Evolutionary conservation across 2,113 vertebrate genomes (phyloP), one percentile per base, ranked within the genome.

Genomic region (Xiphophorus hellerii): DNA sequence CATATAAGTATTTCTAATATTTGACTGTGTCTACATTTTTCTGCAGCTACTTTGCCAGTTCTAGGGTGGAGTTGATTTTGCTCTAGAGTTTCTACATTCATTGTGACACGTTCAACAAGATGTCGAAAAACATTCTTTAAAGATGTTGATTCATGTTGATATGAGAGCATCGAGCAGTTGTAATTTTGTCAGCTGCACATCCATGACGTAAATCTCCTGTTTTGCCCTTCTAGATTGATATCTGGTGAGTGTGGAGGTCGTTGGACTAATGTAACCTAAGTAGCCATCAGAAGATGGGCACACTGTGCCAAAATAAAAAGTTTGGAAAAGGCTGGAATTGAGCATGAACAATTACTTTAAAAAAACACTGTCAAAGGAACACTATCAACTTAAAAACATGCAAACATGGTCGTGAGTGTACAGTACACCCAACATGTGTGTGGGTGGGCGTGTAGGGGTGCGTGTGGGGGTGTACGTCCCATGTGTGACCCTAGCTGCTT

Each of bases 401-500:
- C 25, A 10, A 54, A 54, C 5, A 54, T 22, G 15, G 25, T 17
- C 0, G 25, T n/a, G 51, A n/a, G 51, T n/a, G 22, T n/a, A 58
- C 25, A 58, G 6, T 48, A n/a, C 9, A 25, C 51, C 10, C 8
- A 58, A n/a, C 25, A 3, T n/a, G 42, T 12, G 27, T 44, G 30
- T 35, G 37, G 1, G 31, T 31, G 31, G 5, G 44, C 64, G 25
- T 20, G 30, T 12, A 9, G 44, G 30, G 30, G 31, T 31, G 31
- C 3, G 31, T 31, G 31, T 31, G 31, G 4, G 27, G 30, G 31
- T 37, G 37, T 9, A 44, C 64, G 27, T 33, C 44, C 31, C 22
- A 10, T 44, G 28, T 65, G 60, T 64, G 67, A 77, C 69, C 60
- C 63, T 64, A 31, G 71, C 48, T 76, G n/a, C 15, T 62, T 8